A percentile compares a stretch with the other conserved stretches of the same genome.
Conservation (phyloP, 2,888 invertebrate genomes). For the Penaeus monodon region DNA sequence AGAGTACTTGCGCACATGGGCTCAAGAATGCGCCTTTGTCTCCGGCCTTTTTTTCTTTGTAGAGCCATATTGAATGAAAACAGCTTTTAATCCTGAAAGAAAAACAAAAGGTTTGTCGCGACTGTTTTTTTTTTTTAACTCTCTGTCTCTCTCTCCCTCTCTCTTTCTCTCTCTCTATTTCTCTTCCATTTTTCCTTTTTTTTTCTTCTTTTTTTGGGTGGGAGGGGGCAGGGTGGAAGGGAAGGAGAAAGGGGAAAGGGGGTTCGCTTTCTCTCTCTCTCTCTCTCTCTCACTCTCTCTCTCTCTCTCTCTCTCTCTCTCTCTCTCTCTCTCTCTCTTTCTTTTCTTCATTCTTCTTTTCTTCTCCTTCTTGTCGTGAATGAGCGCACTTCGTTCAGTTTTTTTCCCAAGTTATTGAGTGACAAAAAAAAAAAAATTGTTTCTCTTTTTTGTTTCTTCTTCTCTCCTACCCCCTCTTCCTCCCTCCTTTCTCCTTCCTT, state of each 20-base stretch:
- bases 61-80: conserved; percentile 56
- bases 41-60: conserved; percentile 38
- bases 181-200: too few species aligned
- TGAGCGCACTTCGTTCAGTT: conserved; percentile 14
- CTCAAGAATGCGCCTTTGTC: conserved; percentile 48
- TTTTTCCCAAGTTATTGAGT: conserved; percentile 33
- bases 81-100: conserved; percentile 56
- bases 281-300: too few species aligned
- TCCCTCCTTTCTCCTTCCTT: too few species aligned
- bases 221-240: too few species aligned
- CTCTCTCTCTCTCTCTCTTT: too few species aligned
- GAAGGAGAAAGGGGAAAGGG: too few species aligned
- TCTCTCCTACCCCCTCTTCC: too few species aligned
- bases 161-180: too few species aligned
- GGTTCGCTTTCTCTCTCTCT: too few species aligned
- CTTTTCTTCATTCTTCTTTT: not conserved
- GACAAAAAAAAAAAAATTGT: conserved; percentile 44
- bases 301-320: too few species aligned
- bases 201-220: too few species aligned
- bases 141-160: too few species aligned
- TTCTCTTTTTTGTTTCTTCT: not conserved
- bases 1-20: conserved; percentile 42
- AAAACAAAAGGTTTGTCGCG: conserved; percentile 46
- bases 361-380: conserved; percentile 8
- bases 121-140: conserved; percentile 3